Evolutionary conservation across 2,797 vertebrate species (phyloP).

Genomic region (Sitta carolinensis): DNA sequence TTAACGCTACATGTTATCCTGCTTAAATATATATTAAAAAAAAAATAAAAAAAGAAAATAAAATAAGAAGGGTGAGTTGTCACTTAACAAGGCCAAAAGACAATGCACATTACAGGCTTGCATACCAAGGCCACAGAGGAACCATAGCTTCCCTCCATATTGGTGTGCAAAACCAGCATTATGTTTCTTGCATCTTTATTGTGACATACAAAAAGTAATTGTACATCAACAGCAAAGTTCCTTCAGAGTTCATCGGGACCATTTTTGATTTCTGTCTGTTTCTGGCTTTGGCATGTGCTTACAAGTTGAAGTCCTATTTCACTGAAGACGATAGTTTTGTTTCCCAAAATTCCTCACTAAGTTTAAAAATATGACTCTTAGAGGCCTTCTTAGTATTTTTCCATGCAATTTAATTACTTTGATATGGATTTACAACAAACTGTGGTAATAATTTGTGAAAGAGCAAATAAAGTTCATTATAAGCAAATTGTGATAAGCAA

Average conservation of each 20-base stretch:
- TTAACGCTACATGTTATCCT: background rate
- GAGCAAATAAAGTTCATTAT: background rate
- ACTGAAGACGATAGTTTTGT: background rate
- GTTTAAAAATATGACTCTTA: background rate
- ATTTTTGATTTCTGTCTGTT: background rate
- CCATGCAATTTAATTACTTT: background rate
- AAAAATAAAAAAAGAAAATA: too few species aligned
- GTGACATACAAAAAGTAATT: background rate
- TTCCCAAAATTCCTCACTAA: background rate
- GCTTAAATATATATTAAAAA: background rate
- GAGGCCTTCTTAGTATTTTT: background rate
- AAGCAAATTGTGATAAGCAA: background rate
- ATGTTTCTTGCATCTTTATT: background rate
- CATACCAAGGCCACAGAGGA: background rate
- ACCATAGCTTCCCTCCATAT: background rate
- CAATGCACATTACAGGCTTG: background rate
- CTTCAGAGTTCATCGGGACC: rapidly evolving
- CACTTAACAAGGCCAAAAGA: background rate
- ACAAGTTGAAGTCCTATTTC: background rate
- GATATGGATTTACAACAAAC: background rate
- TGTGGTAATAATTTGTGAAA: background rate
- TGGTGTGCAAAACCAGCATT: background rate
- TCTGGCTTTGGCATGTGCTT: background rate
- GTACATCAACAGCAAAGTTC: background rate
- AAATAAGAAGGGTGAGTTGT: background rate